A percentile compares a stretch with the other conserved stretches of the same genome.
phyloP scores from a whole-genome alignment of 1,140 invertebrate species.

The Tetramorium parvispinum region DNA sequence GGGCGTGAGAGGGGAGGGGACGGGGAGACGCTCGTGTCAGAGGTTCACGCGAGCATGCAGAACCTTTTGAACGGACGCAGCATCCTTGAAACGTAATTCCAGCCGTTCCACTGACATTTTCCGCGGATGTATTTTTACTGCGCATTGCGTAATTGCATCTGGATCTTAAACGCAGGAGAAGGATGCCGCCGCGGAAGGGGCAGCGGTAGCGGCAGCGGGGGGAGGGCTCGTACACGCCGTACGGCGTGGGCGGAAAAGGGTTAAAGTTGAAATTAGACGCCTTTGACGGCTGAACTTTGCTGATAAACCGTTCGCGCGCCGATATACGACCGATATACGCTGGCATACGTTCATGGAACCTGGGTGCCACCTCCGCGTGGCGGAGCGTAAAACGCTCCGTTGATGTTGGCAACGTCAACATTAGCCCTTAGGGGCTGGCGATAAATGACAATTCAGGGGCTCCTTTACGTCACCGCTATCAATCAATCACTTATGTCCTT shows the following conservation, averaged over 20 bases:
- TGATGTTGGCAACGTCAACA: slow-evolving; percentile 25
- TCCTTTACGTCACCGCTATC: slow-evolving; percentile 23
- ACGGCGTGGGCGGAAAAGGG: slow-evolving; percentile 48
- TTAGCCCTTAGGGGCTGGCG: not conserved
- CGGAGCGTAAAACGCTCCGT: not conserved
- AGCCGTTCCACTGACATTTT: slow-evolving; percentile 71
- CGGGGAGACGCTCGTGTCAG: not conserved
- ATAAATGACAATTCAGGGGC: slow-evolving; percentile 11
- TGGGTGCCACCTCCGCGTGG: not conserved
- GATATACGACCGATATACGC: not conserved
- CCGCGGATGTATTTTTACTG: slow-evolving; percentile 65
- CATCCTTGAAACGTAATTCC: slow-evolving; percentile 64
- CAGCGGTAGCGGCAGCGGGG: not conserved
- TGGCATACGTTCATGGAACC: slow-evolving; percentile 23
- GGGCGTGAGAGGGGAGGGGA: not conserved
- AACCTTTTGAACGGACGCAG: slow-evolving; percentile 61
- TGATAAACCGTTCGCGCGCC: slow-evolving; percentile 37
- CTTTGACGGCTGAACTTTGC: slow-evolving; percentile 51
- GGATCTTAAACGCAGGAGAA: slow-evolving; percentile 28
- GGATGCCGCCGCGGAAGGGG: not conserved
- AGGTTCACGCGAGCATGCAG: slow-evolving; percentile 48
- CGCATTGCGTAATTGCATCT: slow-evolving; percentile 56
- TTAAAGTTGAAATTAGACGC: slow-evolving; percentile 55
- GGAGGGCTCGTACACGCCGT: not conserved
- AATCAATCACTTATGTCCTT: not conserved